These are phyloP conservation scores for Gavia stellata DNA, from an alignment of 2,113 vertebrate species.

Conservation along the genomic window DNA sequence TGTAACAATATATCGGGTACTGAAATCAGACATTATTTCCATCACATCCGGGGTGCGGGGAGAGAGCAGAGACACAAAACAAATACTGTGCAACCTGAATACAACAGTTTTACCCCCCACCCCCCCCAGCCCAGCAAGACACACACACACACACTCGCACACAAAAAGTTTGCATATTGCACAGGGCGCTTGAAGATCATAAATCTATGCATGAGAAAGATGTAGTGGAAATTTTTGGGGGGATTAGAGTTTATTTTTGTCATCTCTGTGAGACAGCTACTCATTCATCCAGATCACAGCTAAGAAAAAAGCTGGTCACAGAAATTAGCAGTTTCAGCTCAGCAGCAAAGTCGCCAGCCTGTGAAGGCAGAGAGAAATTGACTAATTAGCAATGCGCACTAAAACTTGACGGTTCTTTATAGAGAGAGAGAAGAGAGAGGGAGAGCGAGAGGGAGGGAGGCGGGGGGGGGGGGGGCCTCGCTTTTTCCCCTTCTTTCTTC, in stretches of 20 bases:
- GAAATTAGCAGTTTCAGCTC: constrained; percentile 99
- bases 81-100: constrained; percentile 62
- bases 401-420: constrained; percentile 99
- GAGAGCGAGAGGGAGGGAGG: constrained; percentile 87
- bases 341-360: constrained; percentile 99
- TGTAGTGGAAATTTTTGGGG: constrained; percentile 93
- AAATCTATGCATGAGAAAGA: constrained; percentile 92
- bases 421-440: constrained; percentile 90
- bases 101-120: constrained; percentile 21
- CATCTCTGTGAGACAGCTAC: constrained; percentile 99
- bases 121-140: constrained; percentile 9
- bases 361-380: constrained; percentile 99
- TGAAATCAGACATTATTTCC: constrained; percentile 49
- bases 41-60: neutral
- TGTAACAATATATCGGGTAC: constrained; percentile 10
- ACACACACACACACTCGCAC: constrained; percentile 38
- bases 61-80: constrained; percentile 25
- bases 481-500: constrained; percentile 97
- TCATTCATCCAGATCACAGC: constrained; percentile 99
- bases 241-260: constrained; percentile 97
- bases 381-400: constrained; percentile 99
- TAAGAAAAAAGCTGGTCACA: constrained; percentile 99
- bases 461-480: constrained; percentile 79
- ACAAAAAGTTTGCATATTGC: constrained; percentile 89
- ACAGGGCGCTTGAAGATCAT: constrained; percentile 85